Percentiles rank a stretch among this genome's conserved stretches.
These are phyloP conservation scores for Drosophila albomicans DNA, from an alignment of 1,140 invertebrate genomes.

Conservation along the genomic window DNA sequence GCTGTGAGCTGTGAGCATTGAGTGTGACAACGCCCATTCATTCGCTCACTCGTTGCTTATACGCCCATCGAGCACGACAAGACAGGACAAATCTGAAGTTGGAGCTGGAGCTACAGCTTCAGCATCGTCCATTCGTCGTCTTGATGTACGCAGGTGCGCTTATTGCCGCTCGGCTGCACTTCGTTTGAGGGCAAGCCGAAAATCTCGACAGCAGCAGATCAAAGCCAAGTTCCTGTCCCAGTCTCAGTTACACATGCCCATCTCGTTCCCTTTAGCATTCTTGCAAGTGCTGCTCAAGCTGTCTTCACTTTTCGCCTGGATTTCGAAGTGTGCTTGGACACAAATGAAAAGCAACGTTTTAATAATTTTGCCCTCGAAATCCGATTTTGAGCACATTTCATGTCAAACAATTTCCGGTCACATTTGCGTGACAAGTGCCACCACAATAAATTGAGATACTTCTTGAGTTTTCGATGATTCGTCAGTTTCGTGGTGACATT, in stretches of 20 bases:
- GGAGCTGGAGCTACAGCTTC: slow-evolving; percentile 8
- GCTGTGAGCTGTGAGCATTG: slow-evolving; percentile 50
- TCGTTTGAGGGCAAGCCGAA: slow-evolving; percentile 77
- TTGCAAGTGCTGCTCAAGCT: slow-evolving; percentile 31
- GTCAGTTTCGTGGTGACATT: slow-evolving; percentile 44
- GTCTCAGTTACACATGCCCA: background rate
- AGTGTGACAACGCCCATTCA: slow-evolving; percentile 71
- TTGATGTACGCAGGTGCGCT: slow-evolving; percentile 79
- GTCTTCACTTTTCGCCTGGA: slow-evolving; percentile 49
- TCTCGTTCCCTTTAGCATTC: background rate
- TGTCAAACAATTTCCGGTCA: slow-evolving; percentile 68
- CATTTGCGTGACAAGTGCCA: slow-evolving; percentile 72
- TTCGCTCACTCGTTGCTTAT: slow-evolving; percentile 78
- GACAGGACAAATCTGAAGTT: slow-evolving; percentile 12
- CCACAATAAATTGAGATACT: slow-evolving; percentile 5
- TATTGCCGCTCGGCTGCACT: slow-evolving; percentile 75
- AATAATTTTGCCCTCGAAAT: slow-evolving; percentile 73
- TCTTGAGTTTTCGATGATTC: slow-evolving; percentile 34
- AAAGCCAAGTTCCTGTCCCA: slow-evolving; percentile 59
- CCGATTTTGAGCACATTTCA: slow-evolving; percentile 47
- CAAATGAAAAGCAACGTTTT: slow-evolving; percentile 71
- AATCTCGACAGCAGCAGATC: slow-evolving; percentile 78
- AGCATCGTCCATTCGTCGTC: slow-evolving; percentile 48
- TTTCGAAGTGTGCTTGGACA: slow-evolving; percentile 38
- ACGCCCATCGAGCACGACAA: slow-evolving; percentile 77